These are phyloP conservation scores for Ploceus nigricollis DNA, from an alignment of 2,113 vertebrate species.

Conservation along the genomic window DNA sequence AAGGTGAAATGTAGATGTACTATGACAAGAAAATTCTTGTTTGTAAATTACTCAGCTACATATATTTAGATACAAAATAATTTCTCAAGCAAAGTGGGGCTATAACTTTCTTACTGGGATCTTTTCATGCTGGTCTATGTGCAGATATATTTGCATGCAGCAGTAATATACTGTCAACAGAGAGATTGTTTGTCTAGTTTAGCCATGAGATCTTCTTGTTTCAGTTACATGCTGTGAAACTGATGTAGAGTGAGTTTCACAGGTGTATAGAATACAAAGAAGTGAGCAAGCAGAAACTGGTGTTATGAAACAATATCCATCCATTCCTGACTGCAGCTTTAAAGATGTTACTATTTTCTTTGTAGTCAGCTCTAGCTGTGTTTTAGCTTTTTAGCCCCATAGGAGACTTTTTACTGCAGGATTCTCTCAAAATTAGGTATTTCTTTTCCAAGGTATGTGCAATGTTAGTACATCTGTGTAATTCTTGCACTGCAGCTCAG, in stretches of 20 bases:
- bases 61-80: background rate
- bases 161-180: background rate
- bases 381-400: background rate
- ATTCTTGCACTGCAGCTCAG: background rate
- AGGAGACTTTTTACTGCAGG: background rate
- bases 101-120: background rate
- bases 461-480: background rate
- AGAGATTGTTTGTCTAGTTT: background rate
- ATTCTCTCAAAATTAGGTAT: background rate
- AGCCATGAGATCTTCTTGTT: background rate
- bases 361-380: background rate
- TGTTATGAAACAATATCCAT: background rate
- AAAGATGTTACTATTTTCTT: background rate
- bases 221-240: background rate
- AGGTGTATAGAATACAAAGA: background rate
- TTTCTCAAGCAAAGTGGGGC: background rate
- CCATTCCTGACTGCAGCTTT: background rate
- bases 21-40: background rate
- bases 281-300: background rate
- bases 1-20: background rate
- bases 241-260: background rate
- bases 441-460: background rate
- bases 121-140: background rate
- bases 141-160: background rate
- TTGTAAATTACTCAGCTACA: background rate